phyloP scores from a whole-genome alignment of 35 echinoderm and acorn worm species.

The Hemicentrotus pulcherrimus region DNA sequence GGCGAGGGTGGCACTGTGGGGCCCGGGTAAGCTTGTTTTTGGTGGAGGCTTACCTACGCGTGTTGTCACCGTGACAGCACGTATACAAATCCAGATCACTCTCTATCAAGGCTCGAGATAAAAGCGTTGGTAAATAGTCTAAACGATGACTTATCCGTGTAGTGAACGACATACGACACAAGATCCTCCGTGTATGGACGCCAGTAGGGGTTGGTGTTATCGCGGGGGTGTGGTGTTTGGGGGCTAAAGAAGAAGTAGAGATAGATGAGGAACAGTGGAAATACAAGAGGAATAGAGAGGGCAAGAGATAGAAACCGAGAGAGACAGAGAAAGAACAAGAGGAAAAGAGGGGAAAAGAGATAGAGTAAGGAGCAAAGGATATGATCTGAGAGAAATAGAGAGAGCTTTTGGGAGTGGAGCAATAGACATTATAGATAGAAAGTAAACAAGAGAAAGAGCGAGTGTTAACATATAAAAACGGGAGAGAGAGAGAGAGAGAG shows the following conservation, averaged over 20 bases:
- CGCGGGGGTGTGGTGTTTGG: too few relatives aligned
- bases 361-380: not conserved
- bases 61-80: conserved; percentile 7
- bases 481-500: too few relatives aligned
- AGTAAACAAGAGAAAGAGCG: not conserved
- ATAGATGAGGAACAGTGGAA: too few relatives aligned
- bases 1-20: not conserved
- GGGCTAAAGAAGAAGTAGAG: too few relatives aligned
- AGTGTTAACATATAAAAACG: not conserved
- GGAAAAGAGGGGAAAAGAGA: not conserved
- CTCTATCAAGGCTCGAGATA: not conserved
- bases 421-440: too few relatives aligned
- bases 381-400: too few relatives aligned
- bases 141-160: not conserved
- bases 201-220: too few relatives aligned
- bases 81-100: conserved; percentile 12
- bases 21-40: not conserved
- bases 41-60: not conserved
- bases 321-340: not conserved
- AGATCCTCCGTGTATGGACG: not conserved
- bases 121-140: conserved; percentile 18
- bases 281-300: not conserved
- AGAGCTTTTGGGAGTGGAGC: too few relatives aligned
- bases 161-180: not conserved
- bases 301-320: not conserved